phyloP scores from a whole-genome alignment of 2,888 invertebrate genomes.

The Lobophora halterata region DNA sequence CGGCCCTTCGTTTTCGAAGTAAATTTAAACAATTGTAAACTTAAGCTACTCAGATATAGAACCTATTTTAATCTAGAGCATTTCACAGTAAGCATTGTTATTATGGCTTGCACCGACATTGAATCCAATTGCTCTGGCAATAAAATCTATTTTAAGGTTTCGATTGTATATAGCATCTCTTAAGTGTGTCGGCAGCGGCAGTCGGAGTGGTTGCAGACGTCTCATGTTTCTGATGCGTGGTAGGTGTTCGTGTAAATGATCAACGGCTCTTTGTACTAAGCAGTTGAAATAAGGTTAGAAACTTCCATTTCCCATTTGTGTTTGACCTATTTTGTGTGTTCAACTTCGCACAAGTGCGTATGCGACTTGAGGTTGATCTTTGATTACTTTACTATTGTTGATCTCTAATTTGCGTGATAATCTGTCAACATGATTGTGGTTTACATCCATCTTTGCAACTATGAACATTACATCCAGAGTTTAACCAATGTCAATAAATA shows the following conservation, averaged over 20 bases:
- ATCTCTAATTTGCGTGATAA: too few species aligned
- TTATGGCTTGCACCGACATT: conserved; percentile 59
- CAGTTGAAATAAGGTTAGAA: conserved; percentile 38
- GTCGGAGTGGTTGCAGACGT: conserved; percentile 61
- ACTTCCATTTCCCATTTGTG: conserved; percentile 21
- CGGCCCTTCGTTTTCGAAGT: conserved; percentile 37
- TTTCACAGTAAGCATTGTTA: conserved; percentile 52
- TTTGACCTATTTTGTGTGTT: conserved; percentile 18
- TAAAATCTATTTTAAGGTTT: conserved; percentile 69
- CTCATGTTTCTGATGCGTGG: conserved; percentile 63
- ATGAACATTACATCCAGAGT: too few species aligned
- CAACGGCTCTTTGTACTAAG: conserved; percentile 53
- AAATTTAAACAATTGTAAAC: conserved; percentile 43
- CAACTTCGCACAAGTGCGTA: too few species aligned
- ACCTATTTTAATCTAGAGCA: conserved; percentile 44
- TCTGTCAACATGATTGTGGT: too few species aligned
- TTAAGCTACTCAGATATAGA: conserved; percentile 45
- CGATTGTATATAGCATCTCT: conserved; percentile 63
- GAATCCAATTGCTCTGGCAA: conserved; percentile 67
- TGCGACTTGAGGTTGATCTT: too few species aligned
- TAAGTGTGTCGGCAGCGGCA: conserved; percentile 61
- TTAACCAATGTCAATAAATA: too few species aligned
- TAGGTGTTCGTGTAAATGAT: conserved; percentile 58
- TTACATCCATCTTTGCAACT: too few species aligned
- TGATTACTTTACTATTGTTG: too few species aligned